Evolutionary conservation across 2,888 invertebrate genomes (phyloP), one percentile per base, ranked within the genome.

Genomic region (Ophion ellenae): DNA sequence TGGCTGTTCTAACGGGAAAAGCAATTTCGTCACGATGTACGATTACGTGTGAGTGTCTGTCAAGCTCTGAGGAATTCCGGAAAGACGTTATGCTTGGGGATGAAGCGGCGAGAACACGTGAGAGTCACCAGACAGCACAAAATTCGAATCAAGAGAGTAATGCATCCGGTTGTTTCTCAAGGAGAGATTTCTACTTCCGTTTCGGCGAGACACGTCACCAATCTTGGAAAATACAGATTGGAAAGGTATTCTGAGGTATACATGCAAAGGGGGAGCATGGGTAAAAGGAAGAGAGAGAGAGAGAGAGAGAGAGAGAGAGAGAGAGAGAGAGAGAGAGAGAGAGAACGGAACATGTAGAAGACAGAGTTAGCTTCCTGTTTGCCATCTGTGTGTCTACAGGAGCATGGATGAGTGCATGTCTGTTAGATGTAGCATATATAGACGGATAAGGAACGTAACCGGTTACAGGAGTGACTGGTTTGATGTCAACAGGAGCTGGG

Each of bases 401-500:
- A 64, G 76, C 7, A 64, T 80, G 24, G 20, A 11, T 53, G 57
- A 32, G 9, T 71, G 66, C 47, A 57, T 73, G 70, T 70, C 14
- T 40, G 32, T 24, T 66, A 73, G 70, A 76, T 73, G 36, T 61
- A 61, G 24, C 11, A 17, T 53, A 53, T 53, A 20, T 40, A 45
- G 73, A 74, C 40, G 70, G 59, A 81, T 81, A 71, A 77, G 61
- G 74, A 77, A 77, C 40, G 76, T 63, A 73, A 71, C 70, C 71
- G 76, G 82, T 57, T 74, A 74, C 57, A 87, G 88, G 87, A 88
- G 88, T 86, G 90, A 89, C 88, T 87, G 86, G 86, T 85, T 90
- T 88, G 89, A 90, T 88, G 90, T 91, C 90, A 91, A 90, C 89
- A 89, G 86, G 88, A 78, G 83, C 89, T 76, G 87, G 86, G 76